phyloP scores from a whole-genome alignment of 1,140 invertebrate species.

The Bombus sibiricus region DNA sequence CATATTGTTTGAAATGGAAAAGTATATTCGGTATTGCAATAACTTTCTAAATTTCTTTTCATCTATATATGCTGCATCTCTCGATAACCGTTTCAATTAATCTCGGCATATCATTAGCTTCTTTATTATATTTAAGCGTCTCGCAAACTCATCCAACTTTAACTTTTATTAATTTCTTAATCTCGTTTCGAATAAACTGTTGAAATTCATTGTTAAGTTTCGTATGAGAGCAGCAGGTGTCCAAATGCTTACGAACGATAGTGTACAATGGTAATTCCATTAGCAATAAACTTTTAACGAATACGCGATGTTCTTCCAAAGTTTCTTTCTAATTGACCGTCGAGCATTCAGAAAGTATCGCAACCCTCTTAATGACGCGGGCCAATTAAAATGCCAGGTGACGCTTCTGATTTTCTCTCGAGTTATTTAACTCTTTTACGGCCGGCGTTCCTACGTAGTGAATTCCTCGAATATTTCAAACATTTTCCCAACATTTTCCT shows the following conservation, averaged over 20 bases:
- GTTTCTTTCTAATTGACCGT: not conserved
- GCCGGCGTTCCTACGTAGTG: not conserved
- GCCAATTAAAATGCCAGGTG: not conserved
- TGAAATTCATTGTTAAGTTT: not conserved
- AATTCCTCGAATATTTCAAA: conserved; percentile 22
- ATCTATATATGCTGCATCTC: too few relatives aligned
- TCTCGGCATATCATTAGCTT: too few relatives aligned
- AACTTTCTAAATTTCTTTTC: too few relatives aligned
- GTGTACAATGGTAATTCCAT: not conserved
- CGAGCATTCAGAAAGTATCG: not conserved
- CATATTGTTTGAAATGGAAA: too few relatives aligned
- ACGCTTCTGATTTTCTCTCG: conserved; percentile 4
- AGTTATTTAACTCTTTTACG: conserved; percentile 12
- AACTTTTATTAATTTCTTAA: too few relatives aligned
- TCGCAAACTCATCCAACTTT: too few relatives aligned
- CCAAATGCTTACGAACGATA: not conserved
- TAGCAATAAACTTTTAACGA: not conserved
- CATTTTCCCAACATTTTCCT: conserved; percentile 12
- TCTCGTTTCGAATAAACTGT: too few relatives aligned
- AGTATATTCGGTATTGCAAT: too few relatives aligned
- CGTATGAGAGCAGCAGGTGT: not conserved
- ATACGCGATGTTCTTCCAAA: not conserved
- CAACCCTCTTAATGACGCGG: not conserved
- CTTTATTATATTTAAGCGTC: too few relatives aligned
- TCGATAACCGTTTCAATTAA: too few relatives aligned